Evolutionary conservation across 2,888 invertebrate genomes (phyloP).

Genomic region (Campopleginae sp.): DNA sequence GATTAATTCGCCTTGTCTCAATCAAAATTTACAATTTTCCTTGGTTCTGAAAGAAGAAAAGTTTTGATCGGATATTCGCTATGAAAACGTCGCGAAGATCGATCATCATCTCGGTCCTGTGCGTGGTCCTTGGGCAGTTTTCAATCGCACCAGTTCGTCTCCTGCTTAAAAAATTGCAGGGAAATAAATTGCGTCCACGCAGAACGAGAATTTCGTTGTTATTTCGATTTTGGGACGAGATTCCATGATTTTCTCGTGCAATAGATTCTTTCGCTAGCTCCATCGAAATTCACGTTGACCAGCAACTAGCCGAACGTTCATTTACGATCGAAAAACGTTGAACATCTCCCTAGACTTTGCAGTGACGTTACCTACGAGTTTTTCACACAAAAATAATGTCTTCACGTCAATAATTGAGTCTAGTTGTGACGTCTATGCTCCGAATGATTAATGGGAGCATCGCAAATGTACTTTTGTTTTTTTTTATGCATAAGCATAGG

Average conservation of each 20-base stretch:
- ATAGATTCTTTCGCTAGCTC: too few relatives aligned
- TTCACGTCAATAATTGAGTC: neutral
- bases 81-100: neutral
- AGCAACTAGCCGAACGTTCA: neutral
- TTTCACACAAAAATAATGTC: slow-evolving; percentile 20
- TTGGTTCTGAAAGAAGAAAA: neutral
- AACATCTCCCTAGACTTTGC: neutral
- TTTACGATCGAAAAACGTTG: neutral
- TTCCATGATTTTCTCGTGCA: too few relatives aligned
- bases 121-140: neutral
- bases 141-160: too few relatives aligned
- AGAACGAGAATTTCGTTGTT: too few relatives aligned
- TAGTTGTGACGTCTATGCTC: slow-evolving; percentile 1
- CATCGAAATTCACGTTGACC: neutral
- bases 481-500: slow-evolving; percentile 7
- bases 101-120: neutral
- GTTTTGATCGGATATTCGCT: neutral
- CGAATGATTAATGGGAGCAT: slow-evolving; percentile 16
- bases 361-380: neutral
- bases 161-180: too few relatives aligned
- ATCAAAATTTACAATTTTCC: neutral
- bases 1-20: too few relatives aligned
- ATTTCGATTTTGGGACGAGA: too few relatives aligned
- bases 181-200: too few relatives aligned
- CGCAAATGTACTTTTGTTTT: slow-evolving; percentile 1